These are phyloP conservation scores for Sphaerophoria rueppellii DNA, from an alignment of 2,888 invertebrate species.

Conservation along the genomic window DNA sequence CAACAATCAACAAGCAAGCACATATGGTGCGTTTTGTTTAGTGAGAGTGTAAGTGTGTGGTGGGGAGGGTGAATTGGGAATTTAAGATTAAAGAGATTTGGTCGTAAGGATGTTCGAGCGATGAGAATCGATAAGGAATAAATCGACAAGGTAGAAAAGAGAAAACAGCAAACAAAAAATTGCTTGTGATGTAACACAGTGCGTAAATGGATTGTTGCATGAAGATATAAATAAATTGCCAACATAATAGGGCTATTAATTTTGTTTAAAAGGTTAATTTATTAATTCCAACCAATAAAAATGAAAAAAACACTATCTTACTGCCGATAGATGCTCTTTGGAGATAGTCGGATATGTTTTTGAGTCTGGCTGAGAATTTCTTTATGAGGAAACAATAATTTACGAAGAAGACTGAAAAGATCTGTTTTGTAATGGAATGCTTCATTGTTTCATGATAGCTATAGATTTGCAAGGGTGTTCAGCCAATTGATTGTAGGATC, in stretches of 20 bases:
- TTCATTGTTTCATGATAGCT: constrained; percentile 36
- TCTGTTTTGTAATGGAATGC: constrained; percentile 50
- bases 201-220: constrained; percentile 61
- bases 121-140: constrained; percentile 54
- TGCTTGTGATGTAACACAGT: constrained; percentile 51
- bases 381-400: too few species aligned
- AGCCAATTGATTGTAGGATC: constrained; percentile 51
- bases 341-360: too few species aligned
- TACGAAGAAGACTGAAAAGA: too few species aligned
- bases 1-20: background rate
- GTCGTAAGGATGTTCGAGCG: background rate
- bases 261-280: constrained; percentile 69
- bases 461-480: constrained; percentile 37
- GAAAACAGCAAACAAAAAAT: too few species aligned
- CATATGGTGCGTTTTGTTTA: background rate
- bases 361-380: too few species aligned
- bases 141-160: constrained; percentile 44
- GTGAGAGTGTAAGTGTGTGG: background rate
- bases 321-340: background rate
- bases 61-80: background rate
- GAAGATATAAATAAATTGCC: constrained; percentile 65
- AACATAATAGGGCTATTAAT: constrained; percentile 73
- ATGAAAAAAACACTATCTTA: background rate
- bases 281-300: constrained; percentile 38
- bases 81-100: background rate